Base-by-base conservation (phyloP, 2,113 vertebrate genomes). In the Chunga burmeisteri region DNA sequence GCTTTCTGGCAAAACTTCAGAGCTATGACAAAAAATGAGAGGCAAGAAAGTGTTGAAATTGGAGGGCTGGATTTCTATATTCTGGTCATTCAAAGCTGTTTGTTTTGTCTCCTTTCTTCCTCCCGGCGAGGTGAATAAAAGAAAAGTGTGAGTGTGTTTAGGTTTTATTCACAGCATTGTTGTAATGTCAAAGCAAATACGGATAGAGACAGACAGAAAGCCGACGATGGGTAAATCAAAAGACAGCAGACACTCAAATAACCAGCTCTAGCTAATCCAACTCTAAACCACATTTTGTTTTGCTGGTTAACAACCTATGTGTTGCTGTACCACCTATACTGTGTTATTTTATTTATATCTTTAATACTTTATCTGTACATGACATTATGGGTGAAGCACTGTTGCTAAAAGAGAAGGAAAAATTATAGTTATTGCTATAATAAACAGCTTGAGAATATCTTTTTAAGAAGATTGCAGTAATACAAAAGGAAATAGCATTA, bases 401-500 rank as follows among this genome's bases (percentile, higher is more conserved):
- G 63, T 81, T 94, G n/a, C 93, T 97, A 94, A 97, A 98, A 96
- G 93, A 93, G 96, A 98, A 97, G 93, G 96, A 96, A 98, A 97
- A 97, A 97, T 96, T 96, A 97, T 81, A 96, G 97, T 97, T 98
- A 96, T 97, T 96, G 94, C 94, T 92, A 68, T 93, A 91, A 96
- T 96, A 98, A 98, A 97, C 94, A 97, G 97, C 96, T 97, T 97
- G 94, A 95, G 79, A 97, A 97, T 97, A 96, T 96, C 80, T 95
- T 96, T 95, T 96, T 91, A 97, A 56, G 56, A 95, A 94, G 70
- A 96, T 70, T 98, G 92, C 94, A 86, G 93, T 97, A 97, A 94
- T 87, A 77, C 91, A 94, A 92, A 96, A 87, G 91, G 95, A 97
- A 98, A 96, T 96, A 90, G 94, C 80, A 94, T 94, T 94, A 73